Evolutionary conservation across 2,797 vertebrate genomes (phyloP).

Genomic region (Sebastes taczanowskii): DNA sequence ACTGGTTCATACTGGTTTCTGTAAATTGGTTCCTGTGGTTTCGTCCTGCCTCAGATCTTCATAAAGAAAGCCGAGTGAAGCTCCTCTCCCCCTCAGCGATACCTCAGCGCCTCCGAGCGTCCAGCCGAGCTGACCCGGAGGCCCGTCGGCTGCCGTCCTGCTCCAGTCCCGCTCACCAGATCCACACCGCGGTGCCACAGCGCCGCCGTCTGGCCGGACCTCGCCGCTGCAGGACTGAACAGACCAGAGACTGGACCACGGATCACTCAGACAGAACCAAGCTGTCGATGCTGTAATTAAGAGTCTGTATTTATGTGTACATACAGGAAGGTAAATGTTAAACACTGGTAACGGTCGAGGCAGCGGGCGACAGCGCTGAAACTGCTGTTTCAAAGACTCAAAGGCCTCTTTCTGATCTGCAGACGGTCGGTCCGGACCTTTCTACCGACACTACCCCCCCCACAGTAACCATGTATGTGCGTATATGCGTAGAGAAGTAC

Average conservation of each 20-base stretch:
- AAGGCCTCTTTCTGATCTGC: constrained; percentile 38
- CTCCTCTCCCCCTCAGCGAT: constrained; percentile 30
- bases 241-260: constrained; percentile 15
- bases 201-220: constrained; percentile 63
- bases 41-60: constrained; percentile 78
- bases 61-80: constrained; percentile 86
- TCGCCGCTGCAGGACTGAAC: constrained; percentile 53
- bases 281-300: constrained; percentile 53
- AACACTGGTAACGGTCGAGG: constrained; percentile 73
- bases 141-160: constrained; percentile 40
- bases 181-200: constrained; percentile 44
- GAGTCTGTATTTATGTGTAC: constrained; percentile 77
- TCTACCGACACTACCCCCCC: constrained; percentile 22
- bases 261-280: too few relatives aligned
- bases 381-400: constrained; percentile 69
- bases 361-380: constrained; percentile 40
- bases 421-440: constrained; percentile 20
- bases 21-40: not conserved
- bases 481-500: constrained; percentile 30
- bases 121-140: constrained; percentile 30
- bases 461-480: constrained; percentile 37
- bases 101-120: constrained; percentile 63
- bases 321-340: constrained; percentile 69
- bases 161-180: constrained; percentile 32
- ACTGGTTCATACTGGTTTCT: not conserved